Conservation (phyloP, 2,797 vertebrate genomes). For the Psittacula derbiana region DNA sequence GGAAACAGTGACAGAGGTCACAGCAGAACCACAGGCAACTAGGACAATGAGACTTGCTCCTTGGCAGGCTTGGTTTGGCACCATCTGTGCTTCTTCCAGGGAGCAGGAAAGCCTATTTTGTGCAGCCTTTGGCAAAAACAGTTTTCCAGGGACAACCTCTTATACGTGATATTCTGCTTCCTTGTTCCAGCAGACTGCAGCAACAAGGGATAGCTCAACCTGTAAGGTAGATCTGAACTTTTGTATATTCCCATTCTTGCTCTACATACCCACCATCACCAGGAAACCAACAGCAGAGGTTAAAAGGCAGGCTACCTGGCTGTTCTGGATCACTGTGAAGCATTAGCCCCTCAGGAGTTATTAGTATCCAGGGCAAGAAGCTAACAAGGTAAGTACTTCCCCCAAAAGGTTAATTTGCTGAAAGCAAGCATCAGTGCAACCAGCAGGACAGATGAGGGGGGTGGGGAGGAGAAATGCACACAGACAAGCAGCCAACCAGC, state of each 20-base stretch:
- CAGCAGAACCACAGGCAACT: not conserved
- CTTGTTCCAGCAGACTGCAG: not conserved
- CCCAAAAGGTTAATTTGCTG: not conserved
- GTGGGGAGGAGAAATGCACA: not conserved
- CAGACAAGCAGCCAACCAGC: not conserved
- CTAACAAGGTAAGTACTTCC: not conserved
- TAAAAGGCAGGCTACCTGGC: not conserved
- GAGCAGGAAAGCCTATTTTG: not conserved
- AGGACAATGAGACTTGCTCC: not conserved
- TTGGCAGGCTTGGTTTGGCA: not conserved
- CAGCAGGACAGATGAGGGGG: not conserved
- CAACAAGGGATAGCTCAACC: not conserved
- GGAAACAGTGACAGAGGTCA: not conserved
- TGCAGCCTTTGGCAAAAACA: not conserved
- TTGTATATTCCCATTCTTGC: not conserved
- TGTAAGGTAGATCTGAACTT: not conserved
- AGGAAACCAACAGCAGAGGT: not conserved
- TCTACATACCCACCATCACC: not conserved
- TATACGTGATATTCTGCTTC: not conserved
- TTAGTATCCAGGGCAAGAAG: not conserved
- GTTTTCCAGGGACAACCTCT: not conserved
- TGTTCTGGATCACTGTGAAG: not conserved
- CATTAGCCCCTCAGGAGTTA: not conserved
- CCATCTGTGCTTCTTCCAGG: not conserved
- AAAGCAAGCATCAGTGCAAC: not conserved